Percentiles rank a stretch among this genome's conserved stretches.
Conservation (phyloP, 2,888 invertebrate genomes). For the Hypsopygia costalis region DNA sequence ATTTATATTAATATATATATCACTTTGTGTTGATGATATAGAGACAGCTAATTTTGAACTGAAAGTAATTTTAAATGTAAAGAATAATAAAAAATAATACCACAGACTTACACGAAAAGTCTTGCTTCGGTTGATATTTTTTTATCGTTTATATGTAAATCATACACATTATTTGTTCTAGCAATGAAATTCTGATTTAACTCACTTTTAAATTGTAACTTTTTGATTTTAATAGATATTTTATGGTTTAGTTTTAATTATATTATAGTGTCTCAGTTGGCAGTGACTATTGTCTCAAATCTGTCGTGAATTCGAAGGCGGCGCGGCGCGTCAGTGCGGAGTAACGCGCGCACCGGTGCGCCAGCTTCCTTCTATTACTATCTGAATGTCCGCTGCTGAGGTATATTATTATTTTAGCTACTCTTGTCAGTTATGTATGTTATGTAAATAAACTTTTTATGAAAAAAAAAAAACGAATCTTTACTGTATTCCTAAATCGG, state of each 20-base stretch:
- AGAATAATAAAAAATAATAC: conserved; percentile 14
- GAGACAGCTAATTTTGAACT: conserved; percentile 39
- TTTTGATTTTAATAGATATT: conserved; percentile 47
- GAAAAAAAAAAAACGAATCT: conserved; percentile 43
- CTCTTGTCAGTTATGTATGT: conserved; percentile 68
- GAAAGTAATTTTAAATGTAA: conserved; percentile 24
- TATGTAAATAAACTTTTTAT: conserved; percentile 75
- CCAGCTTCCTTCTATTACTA: conserved; percentile 25
- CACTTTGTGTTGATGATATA: conserved; percentile 38
- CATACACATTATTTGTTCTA: conserved; percentile 9
- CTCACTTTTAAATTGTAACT: conserved; percentile 25
- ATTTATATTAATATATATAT: conserved; percentile 35
- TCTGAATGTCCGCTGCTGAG: conserved; percentile 47
- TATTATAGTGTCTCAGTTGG: conserved; percentile 52
- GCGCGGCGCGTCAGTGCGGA: conserved; percentile 14
- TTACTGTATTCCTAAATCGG: conserved; percentile 40
- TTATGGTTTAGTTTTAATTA: conserved; percentile 59
- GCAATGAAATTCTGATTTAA: conserved; percentile 15
- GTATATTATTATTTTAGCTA: conserved; percentile 54
- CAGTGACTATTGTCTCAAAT: conserved; percentile 47
- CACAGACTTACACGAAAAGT: conserved; percentile 1
- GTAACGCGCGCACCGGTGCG: conserved; percentile 14
- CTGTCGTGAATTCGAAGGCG: conserved; percentile 27
- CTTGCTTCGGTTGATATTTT: conserved; percentile 14
- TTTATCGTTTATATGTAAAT: conserved; percentile 9